Conservation (phyloP, 2,113 vertebrate species). For the Thymallus thymallus region DNA sequence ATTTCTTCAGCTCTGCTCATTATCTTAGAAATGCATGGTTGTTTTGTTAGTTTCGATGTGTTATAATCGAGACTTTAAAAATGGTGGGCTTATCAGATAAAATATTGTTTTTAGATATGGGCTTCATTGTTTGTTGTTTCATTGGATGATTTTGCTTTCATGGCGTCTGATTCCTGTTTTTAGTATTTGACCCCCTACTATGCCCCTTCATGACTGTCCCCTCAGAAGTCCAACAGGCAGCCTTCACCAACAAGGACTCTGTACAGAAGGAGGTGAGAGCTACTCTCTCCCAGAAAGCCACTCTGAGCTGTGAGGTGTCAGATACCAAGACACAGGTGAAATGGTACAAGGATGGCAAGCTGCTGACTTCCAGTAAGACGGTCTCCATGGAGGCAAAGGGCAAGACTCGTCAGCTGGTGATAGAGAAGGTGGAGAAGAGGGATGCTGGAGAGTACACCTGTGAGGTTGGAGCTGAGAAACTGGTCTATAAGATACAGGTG, state of each 20-base stretch:
- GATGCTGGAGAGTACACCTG: conserved; percentile 82
- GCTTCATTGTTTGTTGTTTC: no score
- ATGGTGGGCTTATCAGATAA: no score
- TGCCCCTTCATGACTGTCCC: not conserved
- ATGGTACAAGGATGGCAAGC: conserved; percentile 82
- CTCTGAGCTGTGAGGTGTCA: conserved; percentile 76
- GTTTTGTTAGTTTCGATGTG: no score
- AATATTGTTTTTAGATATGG: no score
- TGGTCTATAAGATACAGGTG: conserved; percentile 71
- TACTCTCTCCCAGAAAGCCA: conserved; percentile 66
- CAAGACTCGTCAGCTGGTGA: conserved; percentile 68
- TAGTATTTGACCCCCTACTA: not conserved
- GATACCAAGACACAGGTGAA: conserved; percentile 76
- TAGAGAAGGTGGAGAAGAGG: conserved; percentile 78
- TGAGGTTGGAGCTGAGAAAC: conserved; percentile 76
- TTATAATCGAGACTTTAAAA: no score
- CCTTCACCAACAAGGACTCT: conserved; percentile 75
- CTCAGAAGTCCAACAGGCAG: conserved; percentile 47
- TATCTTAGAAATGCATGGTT: no score
- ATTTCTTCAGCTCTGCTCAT: no score
- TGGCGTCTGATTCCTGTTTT: not conserved
- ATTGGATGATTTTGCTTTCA: no score
- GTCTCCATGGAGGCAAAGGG: conserved; percentile 69
- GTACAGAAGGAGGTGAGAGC: conserved; percentile 76
- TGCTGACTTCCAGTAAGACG: conserved; percentile 68